phyloP scores from a whole-genome alignment of 2,113 vertebrate species.

The Microtus pennsylvanicus region DNA sequence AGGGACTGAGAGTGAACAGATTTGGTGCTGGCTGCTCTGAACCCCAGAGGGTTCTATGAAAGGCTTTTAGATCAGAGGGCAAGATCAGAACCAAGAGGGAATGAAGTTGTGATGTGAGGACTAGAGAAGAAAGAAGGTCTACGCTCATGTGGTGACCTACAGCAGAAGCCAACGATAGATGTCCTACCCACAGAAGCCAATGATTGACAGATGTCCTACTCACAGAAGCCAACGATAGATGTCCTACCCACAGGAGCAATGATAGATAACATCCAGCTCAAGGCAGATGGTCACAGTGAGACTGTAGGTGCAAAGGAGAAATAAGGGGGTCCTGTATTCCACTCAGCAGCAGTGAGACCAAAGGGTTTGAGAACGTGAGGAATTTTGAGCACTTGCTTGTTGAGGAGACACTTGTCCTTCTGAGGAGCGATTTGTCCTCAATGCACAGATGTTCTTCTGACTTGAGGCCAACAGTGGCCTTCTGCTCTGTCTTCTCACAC shows the following conservation, averaged over 20 bases:
- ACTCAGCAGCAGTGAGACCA: background rate
- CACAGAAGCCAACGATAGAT: background rate
- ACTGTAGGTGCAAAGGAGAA: background rate
- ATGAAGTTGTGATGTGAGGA: fast-evolving
- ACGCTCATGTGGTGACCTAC: background rate
- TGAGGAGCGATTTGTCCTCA: background rate
- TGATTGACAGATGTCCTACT: background rate
- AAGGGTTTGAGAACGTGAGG: background rate
- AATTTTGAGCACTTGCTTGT: background rate
- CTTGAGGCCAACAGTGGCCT: background rate
- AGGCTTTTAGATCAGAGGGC: background rate
- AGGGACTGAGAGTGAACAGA: background rate
- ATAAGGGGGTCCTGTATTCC: background rate
- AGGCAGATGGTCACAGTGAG: background rate
- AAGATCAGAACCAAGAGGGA: background rate
- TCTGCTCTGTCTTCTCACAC: background rate
- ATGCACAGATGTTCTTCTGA: background rate
- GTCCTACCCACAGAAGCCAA: background rate
- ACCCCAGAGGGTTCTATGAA: background rate
- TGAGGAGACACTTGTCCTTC: background rate
- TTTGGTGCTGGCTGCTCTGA: background rate
- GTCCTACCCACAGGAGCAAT: background rate
- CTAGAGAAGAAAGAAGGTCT: background rate
- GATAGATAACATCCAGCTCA: too few relatives aligned
- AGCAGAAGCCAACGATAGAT: too few relatives aligned